phyloP scores from a whole-genome alignment of 2,797 vertebrate genomes.

The Falco novaeseelandiae region DNA sequence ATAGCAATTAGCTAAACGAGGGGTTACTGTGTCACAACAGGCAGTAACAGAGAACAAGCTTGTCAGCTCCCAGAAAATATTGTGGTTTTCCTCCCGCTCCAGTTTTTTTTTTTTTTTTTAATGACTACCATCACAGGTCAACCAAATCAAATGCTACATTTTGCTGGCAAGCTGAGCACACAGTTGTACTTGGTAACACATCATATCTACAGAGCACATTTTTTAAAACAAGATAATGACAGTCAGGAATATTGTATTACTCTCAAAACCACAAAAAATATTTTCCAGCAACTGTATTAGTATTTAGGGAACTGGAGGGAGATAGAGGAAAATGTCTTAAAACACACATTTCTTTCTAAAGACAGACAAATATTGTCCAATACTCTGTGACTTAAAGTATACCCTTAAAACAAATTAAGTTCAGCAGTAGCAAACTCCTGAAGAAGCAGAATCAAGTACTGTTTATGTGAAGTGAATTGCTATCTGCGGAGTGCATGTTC shows the following conservation, averaged over 20 bases:
- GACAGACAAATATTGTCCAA: background rate
- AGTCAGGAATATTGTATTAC: background rate
- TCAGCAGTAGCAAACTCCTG: background rate
- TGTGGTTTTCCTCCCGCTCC: background rate
- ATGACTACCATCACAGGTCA: background rate
- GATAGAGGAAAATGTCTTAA: background rate
- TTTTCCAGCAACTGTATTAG: background rate
- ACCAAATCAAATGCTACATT: background rate
- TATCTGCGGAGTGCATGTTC: background rate
- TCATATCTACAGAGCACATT: background rate
- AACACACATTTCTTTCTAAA: background rate
- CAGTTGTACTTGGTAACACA: background rate
- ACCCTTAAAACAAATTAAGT: background rate
- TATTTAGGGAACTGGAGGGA: background rate
- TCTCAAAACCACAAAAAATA: background rate
- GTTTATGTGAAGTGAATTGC: background rate
- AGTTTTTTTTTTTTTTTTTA: background rate
- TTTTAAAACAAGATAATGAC: background rate
- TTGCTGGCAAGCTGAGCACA: background rate
- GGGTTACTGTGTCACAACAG: slow-evolving; percentile 6
- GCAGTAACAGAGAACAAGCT: slow-evolving; percentile 18
- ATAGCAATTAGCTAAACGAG: slow-evolving; percentile 17
- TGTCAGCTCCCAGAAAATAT: background rate
- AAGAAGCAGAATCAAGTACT: background rate
- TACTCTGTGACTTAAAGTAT: background rate